A percentile compares a stretch with the other conserved stretches of the same genome.
phyloP scores from a whole-genome alignment of 2,888 invertebrate genomes.

The Priocnemis perturbator region DNA sequence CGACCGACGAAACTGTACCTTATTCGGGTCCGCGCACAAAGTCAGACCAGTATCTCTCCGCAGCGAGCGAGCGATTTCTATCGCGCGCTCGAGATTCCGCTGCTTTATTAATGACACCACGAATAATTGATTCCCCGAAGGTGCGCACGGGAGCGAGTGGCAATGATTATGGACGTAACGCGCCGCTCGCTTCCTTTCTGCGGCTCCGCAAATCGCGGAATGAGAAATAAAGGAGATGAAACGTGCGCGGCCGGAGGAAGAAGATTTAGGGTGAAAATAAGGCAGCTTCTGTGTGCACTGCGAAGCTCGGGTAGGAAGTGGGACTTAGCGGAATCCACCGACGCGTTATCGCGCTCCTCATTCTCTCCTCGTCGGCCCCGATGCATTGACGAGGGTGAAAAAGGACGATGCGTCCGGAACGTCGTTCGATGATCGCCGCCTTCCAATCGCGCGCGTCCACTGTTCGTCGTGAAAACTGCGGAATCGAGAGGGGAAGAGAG shows the following conservation, averaged over 20 bases:
- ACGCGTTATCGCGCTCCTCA: too few relatives aligned
- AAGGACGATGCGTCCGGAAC: too few relatives aligned
- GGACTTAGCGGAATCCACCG: too few relatives aligned
- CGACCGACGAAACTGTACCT: conserved; percentile 37
- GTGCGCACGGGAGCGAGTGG: conserved; percentile 13
- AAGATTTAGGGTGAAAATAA: conserved; percentile 28
- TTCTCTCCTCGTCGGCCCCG: too few relatives aligned
- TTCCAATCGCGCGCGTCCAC: conserved; percentile 6
- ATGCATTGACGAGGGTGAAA: too few relatives aligned
- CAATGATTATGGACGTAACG: conserved; percentile 42
- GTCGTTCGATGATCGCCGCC: not conserved
- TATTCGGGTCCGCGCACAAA: conserved; percentile 22
- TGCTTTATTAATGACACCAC: conserved; percentile 30
- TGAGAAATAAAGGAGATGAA: conserved; percentile 38
- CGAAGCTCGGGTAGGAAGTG: not conserved
- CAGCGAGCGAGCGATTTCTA: conserved; percentile 34
- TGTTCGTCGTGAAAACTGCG: not conserved
- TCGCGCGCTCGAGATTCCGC: conserved; percentile 34
- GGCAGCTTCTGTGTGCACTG: not conserved
- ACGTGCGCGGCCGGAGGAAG: conserved; percentile 30
- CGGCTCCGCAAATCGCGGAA: not conserved
- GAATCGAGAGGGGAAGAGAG: too few relatives aligned
- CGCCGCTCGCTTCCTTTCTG: conserved; percentile 28
- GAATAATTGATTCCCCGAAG: conserved; percentile 50
- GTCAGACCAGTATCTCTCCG: conserved; percentile 20